Evolutionary conservation across 2,888 invertebrate genomes (phyloP).

Genomic region (Diploptera punctata): DNA sequence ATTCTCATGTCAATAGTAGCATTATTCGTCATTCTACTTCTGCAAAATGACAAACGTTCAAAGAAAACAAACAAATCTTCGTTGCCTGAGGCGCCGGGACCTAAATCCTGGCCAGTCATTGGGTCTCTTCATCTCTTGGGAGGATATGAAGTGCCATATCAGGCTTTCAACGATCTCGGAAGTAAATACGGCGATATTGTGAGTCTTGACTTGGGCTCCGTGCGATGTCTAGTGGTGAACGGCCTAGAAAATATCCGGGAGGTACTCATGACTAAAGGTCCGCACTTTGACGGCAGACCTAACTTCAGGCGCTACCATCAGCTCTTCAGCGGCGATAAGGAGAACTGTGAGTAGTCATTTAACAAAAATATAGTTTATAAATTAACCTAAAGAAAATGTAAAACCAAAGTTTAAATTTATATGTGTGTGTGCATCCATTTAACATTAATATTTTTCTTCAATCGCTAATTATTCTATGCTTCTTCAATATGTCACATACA

Average conservation of each 20-base stretch:
- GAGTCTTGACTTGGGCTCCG: slow-evolving; percentile 61
- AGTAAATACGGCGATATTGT: slow-evolving; percentile 62
- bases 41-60: neutral
- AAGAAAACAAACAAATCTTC: neutral
- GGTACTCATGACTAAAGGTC: slow-evolving; percentile 63
- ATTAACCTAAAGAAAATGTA: no score
- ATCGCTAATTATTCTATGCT: no score
- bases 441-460: no score
- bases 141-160: slow-evolving; percentile 65
- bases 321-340: slow-evolving; percentile 69
- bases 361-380: no score
- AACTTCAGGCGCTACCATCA: slow-evolving; percentile 67
- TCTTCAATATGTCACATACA: no score
- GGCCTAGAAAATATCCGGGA: slow-evolving; percentile 65
- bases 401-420: no score
- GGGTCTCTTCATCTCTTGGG: slow-evolving; percentile 64
- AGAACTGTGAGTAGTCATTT: slow-evolving; percentile 66
- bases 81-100: slow-evolving; percentile 56
- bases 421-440: no score
- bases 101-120: slow-evolving; percentile 61
- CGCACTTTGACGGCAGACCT: slow-evolving; percentile 69
- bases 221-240: slow-evolving; percentile 64
- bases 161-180: slow-evolving; percentile 62
- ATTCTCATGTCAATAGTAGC: neutral
- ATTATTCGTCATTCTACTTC: neutral